phyloP scores from a whole-genome alignment of 2,113 vertebrate species.

The Pterocles orientalis region DNA sequence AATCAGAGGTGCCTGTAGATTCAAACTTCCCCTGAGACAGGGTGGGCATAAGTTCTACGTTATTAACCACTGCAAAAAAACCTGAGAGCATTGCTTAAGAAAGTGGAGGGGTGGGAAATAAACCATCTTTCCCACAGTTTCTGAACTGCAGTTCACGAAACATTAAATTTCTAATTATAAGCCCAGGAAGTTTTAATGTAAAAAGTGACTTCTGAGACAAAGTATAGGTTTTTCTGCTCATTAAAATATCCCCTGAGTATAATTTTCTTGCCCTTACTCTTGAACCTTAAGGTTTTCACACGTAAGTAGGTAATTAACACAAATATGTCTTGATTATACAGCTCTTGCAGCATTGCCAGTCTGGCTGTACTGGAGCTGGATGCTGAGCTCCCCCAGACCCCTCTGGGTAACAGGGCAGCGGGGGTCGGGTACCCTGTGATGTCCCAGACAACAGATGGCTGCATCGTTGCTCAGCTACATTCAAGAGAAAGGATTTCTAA shows the following conservation, averaged over 20 bases:
- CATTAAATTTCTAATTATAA: slow-evolving; percentile 16
- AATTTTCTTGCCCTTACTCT: slow-evolving; percentile 12
- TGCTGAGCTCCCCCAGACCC: not conserved
- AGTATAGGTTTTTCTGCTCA: not conserved
- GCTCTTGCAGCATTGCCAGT: not conserved
- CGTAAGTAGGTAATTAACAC: slow-evolving; percentile 28
- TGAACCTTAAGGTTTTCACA: not conserved
- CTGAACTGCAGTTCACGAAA: slow-evolving; percentile 33
- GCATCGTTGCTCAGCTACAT: not conserved
- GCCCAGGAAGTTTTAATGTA: not conserved
- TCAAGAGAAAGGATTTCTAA: not conserved
- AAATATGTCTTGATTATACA: not conserved
- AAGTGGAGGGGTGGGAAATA: not conserved
- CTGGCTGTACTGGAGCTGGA: not conserved
- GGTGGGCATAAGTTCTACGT: not conserved
- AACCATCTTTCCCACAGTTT: not conserved
- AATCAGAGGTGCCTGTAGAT: not conserved
- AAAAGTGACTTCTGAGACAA: not conserved
- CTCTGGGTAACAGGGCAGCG: not conserved
- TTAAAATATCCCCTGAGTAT: not conserved
- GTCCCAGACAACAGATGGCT: not conserved
- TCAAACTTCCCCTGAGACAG: not conserved
- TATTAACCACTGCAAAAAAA: not conserved
- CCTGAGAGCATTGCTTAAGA: not conserved
- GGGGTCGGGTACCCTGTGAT: rapidly evolving